These are phyloP conservation scores for Mimas tiliae DNA, from an alignment of 2,888 invertebrate genomes.

Conservation along the genomic window DNA sequence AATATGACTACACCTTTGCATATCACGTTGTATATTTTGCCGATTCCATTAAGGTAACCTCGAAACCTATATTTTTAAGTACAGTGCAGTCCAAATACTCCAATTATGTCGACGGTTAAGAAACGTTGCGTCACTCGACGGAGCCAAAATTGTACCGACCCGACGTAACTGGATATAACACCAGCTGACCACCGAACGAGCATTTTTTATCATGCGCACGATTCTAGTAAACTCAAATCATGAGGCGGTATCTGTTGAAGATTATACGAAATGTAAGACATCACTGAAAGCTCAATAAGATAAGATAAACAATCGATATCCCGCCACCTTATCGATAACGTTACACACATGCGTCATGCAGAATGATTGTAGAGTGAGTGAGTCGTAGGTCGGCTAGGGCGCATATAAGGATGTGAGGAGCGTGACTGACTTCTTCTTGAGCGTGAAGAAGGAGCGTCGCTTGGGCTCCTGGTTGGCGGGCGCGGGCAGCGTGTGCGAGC, in stretches of 20 bases:
- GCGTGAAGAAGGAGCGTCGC: slow-evolving; percentile 98
- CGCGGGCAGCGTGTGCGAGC: slow-evolving; percentile 97
- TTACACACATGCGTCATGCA: slow-evolving; percentile 39
- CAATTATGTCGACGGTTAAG: too few relatives aligned
- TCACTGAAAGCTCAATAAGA: neutral
- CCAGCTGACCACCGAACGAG: too few relatives aligned
- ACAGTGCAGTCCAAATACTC: too few relatives aligned
- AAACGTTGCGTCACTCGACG: too few relatives aligned
- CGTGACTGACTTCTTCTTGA: slow-evolving; percentile 96
- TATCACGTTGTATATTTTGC: too few relatives aligned
- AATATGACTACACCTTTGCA: too few relatives aligned
- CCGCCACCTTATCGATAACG: slow-evolving; percentile 12
- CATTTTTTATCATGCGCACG: too few relatives aligned
- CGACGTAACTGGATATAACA: too few relatives aligned
- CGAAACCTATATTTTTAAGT: too few relatives aligned
- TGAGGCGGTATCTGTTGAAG: neutral
- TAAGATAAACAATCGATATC: neutral
- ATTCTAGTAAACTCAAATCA: too few relatives aligned
- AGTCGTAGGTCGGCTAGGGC: slow-evolving; percentile 46
- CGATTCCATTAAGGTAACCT: too few relatives aligned
- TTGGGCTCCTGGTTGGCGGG: slow-evolving; percentile 92
- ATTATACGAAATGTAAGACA: neutral
- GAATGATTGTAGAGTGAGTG: neutral
- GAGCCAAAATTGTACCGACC: too few relatives aligned
- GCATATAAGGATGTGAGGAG: slow-evolving; percentile 61